phyloP scores from a whole-genome alignment of 2,113 vertebrate species.

The Falco punctatus region DNA sequence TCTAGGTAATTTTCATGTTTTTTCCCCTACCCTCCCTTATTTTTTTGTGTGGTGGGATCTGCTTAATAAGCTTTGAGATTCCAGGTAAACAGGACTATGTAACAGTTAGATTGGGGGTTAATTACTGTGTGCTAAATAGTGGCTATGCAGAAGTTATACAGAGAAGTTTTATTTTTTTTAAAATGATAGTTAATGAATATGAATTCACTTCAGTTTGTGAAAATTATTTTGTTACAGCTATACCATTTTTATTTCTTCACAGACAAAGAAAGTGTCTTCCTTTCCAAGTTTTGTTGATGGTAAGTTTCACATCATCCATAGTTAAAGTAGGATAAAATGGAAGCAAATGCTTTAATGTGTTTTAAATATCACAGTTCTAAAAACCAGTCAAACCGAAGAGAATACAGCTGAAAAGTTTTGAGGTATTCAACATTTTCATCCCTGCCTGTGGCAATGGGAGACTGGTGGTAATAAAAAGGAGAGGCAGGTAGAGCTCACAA shows the following conservation, averaged over 20 bases:
- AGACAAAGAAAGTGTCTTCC: conserved; percentile 92
- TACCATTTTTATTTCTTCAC: conserved; percentile 71
- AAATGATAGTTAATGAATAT: background rate
- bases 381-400: background rate
- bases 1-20: background rate
- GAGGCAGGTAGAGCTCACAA: background rate
- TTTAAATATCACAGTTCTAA: background rate
- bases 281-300: conserved; percentile 99
- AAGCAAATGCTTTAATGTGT: background rate
- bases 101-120: background rate
- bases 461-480: background rate
- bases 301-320: conserved; percentile 72
- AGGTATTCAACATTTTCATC: background rate
- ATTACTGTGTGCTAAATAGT: background rate
- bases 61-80: background rate
- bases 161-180: background rate
- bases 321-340: background rate
- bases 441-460: background rate
- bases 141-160: background rate
- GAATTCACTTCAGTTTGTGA: background rate
- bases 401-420: background rate
- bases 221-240: background rate
- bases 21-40: background rate
- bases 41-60: background rate
- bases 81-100: background rate